Base-by-base conservation (phyloP, 2,797 vertebrate species). In the Simalia tracyae region DNA sequence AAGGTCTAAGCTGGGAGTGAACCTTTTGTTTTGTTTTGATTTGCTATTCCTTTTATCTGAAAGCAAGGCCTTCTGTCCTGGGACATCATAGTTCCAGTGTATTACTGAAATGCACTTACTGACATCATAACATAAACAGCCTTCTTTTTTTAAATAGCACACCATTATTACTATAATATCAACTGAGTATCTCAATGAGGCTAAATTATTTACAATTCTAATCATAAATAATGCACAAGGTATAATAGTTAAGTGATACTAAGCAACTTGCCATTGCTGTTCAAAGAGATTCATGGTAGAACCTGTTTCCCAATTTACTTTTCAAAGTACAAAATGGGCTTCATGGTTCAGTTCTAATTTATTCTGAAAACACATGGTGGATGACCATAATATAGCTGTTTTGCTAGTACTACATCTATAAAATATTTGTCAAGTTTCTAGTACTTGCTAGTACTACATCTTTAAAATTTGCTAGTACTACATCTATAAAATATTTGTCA, bases 1-100 rank as follows among this genome's bases (percentile, higher is more conserved):
- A 50, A 5, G 0, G 26, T 1, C 64, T 1, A 3, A n/a, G 0
- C 1, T 0, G 17, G 28, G 5, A 50, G 19, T 64, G 26, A 50
- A 28, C n/a, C n/a, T 56, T 88, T 19, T 46, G 31, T 54, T 54
- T 54, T 54, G 50, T 22, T 46, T 46, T 10, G 0, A 17, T 46
- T 4, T 10, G 5, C 28, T 4, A 8, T 17, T 87, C 22, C 3
- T 46, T 81, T 42, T 46, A 57, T 66, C 2, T 59, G 54, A 86
- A 86, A 91, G 19, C 8, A n/a, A 26, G 8, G 19, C 7, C 46
- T 22, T 60, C 50, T 46, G 1, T 60, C 19, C 36, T 24, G 56
- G 22, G 56, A 56, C 50, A 36, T 0, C 12, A 56, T 24, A 42
- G 19, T n/a, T 56, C 84, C 11, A 3, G 5, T 26, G 9, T 64